phyloP scores from a whole-genome alignment of 2,797 vertebrate species.

The Centroberyx gerrardi region DNA sequence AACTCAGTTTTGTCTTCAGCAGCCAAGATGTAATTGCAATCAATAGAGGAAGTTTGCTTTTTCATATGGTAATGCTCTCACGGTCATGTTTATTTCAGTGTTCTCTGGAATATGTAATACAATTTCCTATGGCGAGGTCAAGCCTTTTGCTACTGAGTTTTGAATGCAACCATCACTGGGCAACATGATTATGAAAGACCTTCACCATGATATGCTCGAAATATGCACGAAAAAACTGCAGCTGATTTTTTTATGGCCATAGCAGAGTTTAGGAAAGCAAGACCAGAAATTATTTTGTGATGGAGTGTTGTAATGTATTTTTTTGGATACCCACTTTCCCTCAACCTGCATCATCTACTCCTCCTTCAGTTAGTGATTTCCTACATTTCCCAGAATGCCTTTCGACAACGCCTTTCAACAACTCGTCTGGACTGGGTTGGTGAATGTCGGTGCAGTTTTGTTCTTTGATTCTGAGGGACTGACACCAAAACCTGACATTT shows the following conservation, averaged over 20 bases:
- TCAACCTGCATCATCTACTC: too few species aligned
- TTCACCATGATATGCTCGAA: background rate
- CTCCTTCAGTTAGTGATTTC: too few species aligned
- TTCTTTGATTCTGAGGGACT: too few species aligned
- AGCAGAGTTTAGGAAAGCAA: background rate
- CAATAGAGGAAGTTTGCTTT: background rate
- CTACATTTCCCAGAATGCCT: too few species aligned
- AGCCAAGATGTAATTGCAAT: background rate
- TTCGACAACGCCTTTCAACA: too few species aligned
- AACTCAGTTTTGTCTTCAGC: background rate
- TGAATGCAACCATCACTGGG: slow-evolving; percentile 6
- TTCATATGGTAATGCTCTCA: background rate
- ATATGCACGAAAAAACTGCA: background rate
- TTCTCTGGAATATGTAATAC: background rate
- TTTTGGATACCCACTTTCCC: too few species aligned
- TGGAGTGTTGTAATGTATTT: too few species aligned
- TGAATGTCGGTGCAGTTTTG: too few species aligned
- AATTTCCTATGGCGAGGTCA: background rate
- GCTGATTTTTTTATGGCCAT: background rate
- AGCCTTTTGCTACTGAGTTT: background rate
- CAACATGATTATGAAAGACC: slow-evolving; percentile 7
- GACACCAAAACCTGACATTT: too few species aligned
- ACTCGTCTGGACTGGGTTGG: too few species aligned
- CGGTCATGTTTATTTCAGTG: background rate
- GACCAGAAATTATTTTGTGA: too few species aligned